phyloP scores from a whole-genome alignment of 2,888 invertebrate species.

The Mythimna albipuncta region DNA sequence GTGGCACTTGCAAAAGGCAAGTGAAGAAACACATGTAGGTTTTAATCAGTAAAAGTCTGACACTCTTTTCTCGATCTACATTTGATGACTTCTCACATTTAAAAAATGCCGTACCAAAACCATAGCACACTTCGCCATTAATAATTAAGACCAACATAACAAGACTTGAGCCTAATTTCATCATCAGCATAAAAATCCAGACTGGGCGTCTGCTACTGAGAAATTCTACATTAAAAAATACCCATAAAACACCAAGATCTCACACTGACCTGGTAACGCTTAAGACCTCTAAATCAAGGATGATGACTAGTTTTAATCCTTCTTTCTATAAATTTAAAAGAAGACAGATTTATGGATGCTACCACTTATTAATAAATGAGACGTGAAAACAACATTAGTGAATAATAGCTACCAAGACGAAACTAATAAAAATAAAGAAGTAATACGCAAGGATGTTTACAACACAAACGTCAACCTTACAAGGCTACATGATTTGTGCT shows the following conservation, averaged over 20 bases:
- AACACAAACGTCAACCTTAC: constrained; percentile 16
- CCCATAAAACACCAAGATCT: not conserved
- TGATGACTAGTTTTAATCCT: not conserved
- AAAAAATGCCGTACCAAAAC: too few species aligned
- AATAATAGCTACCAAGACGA: not conserved
- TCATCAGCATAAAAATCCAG: too few species aligned
- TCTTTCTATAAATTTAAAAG: not conserved
- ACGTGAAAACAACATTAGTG: constrained; percentile 1
- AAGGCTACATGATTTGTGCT: constrained; percentile 35
- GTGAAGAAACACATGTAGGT: too few species aligned
- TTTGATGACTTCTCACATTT: too few species aligned
- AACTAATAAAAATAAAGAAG: not conserved
- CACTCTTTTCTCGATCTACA: too few species aligned
- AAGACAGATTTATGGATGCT: not conserved
- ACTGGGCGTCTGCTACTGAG: too few species aligned
- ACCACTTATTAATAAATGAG: not conserved
- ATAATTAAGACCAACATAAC: too few species aligned
- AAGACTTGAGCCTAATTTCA: too few species aligned
- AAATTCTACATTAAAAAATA: too few species aligned
- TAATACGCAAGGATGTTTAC: constrained; percentile 10
- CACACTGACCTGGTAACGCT: not conserved
- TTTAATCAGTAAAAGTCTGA: too few species aligned
- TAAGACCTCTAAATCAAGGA: not conserved
- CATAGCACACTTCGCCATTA: too few species aligned
- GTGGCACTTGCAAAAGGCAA: too few species aligned